A percentile compares a stretch with the other conserved stretches of the same genome.
Conservation (phyloP, 2,888 invertebrate genomes). For the Empis stercorea region DNA sequence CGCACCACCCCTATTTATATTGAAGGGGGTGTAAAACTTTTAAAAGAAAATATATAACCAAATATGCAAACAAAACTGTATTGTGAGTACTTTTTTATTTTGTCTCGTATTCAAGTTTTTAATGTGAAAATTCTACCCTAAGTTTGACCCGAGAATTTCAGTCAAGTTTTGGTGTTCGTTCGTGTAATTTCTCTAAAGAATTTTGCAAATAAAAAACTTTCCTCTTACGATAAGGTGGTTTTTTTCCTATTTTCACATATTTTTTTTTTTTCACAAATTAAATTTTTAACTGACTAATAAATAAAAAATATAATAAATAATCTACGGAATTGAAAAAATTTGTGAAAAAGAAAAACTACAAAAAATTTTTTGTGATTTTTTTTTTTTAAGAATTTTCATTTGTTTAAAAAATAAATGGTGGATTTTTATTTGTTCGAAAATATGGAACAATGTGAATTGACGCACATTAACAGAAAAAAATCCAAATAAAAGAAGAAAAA, state of each 20-base stretch:
- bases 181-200: conserved; percentile 22
- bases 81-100: neutral
- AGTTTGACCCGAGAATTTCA: conserved; percentile 16
- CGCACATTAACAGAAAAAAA: neutral
- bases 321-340: conserved; percentile 2
- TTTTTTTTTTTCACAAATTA: neutral
- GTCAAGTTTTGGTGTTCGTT: conserved; percentile 36
- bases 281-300: too few relatives aligned
- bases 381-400: neutral
- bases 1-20: too few relatives aligned
- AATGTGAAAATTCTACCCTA: neutral
- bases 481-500: too few relatives aligned
- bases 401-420: neutral
- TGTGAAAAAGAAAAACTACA: neutral
- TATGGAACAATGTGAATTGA: neutral
- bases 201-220: conserved; percentile 1
- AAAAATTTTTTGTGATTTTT: neutral
- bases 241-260: neutral
- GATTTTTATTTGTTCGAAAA: neutral
- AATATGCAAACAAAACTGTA: too few relatives aligned
- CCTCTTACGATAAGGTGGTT: neutral
- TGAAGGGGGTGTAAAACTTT: too few relatives aligned
- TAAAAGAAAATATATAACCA: too few relatives aligned
- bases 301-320: too few relatives aligned
- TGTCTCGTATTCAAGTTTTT: neutral